Base-by-base conservation (phyloP, 2,888 invertebrate species). In the Hipparchia sbordonii region DNA sequence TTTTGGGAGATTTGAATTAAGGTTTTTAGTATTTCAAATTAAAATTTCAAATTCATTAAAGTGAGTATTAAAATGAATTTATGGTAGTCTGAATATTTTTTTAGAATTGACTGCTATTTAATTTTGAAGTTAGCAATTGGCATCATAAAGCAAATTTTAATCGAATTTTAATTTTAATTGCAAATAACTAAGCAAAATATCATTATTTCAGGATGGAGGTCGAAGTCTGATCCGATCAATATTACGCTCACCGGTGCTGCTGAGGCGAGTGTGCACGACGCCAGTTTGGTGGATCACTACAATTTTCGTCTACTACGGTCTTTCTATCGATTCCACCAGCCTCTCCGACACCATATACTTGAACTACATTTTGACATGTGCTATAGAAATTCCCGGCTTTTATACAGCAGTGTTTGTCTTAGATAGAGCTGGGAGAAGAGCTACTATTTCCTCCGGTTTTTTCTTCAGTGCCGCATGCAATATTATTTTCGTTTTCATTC, bases 241-340 rank as follows among this genome's bases (percentile, higher is more conserved):
- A 57, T 79, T 95, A 13, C 89, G 86, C 54, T 95, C 95, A 0
- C 85, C 84, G 1, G 85, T 91, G 10, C 87, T 96, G 3, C 82
- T 95, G 2, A 83, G 95, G 0, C 88, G 95, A 56, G 84, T 95
- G 67, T 76, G 94, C 23, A 95, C 95, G 70, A 95, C 96, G 70
- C 95, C 95, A 13, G 92, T 96, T 76, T 96, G 96, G 85, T 96
- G 96, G 96, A 94, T 96, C 52, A 95, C 96, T 0, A 95, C 95
- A 76, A 95, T 95, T 0, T 95, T 96, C 75, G 95, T 96, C 6
- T 97, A 96, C 85, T 97, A 96, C 80, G 97, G 97, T 0, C 86
- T 97, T n/a, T 96, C 96, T 4, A 87, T 97, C 67, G 96, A 96
- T 84, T 95, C 96, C 0, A 95, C 96, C 0, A 90, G 95, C 0